Base-by-base conservation (phyloP, 2,888 invertebrate species). In the Nomada lathburiana region DNA sequence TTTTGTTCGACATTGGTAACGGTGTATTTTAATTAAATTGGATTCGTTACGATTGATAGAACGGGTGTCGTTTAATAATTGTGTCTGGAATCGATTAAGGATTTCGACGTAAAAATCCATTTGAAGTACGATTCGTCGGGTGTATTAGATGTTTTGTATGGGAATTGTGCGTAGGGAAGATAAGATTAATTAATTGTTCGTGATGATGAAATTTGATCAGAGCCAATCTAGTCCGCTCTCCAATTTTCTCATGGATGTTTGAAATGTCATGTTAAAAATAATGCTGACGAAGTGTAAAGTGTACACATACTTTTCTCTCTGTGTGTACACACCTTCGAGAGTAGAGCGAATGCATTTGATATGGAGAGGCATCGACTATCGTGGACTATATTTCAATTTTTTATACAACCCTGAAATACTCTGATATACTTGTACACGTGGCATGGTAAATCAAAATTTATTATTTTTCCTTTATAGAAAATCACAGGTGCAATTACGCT, bases 1-100 rank as follows among this genome's bases (percentile, higher is more conserved):
- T 10, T 23, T 57, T 36, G 42, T 52, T 53, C 50, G 9, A 9
- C 26, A n/a, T 10, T 64, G 55, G 55, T 71, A 80, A 64, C 70
- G 70, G 70, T 76, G 73, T n/a, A 55, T 62, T 81, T 76, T 73
- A 76, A 73, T 81, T 80, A 69, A 53, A 62, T 44, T 57, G 52
- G 16, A 73, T 47, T 71, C 52, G 36, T 52, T 52, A 23, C 62
- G 42, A 74, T 52, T n/a, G 53, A n/a, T 2, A 20, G 7, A 20
- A 29, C 20, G 50, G 16, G 9, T 47, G 2, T 13, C 59, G 44
- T 55, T 75, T 60, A 64, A 68, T 80, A 80, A 71, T 72, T 42
- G 16, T 11, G 16, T 16, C 1, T 3, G 47, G 26, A 16, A 63
- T 11, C 26, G 67, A 59, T 73, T 67, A 50, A 65, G 55, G 65